Evolutionary conservation across 1,140 invertebrate genomes (phyloP).

Genomic region (Euura lappo): DNA sequence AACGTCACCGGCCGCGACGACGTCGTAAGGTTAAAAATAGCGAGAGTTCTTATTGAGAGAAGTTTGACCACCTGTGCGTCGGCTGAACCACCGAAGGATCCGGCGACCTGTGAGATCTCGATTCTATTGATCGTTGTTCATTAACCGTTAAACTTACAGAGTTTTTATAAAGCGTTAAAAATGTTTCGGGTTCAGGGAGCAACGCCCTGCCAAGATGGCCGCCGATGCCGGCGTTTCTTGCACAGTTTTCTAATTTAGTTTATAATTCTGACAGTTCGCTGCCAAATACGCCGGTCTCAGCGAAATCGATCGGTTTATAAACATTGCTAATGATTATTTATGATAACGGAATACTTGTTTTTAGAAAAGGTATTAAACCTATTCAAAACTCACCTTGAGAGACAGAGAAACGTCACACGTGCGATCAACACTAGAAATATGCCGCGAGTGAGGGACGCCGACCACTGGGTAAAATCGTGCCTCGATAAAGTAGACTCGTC

Average conservation of each 20-base stretch:
- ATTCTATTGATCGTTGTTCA: background rate
- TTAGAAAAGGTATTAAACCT: too few relatives aligned
- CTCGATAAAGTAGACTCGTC: constrained; percentile 52
- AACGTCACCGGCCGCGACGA: background rate
- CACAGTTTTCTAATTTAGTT: background rate
- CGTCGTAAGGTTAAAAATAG: constrained; percentile 1
- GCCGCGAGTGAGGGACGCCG: constrained; percentile 42
- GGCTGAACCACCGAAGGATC: background rate
- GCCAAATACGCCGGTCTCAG: constrained; percentile 17
- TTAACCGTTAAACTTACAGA: too few relatives aligned
- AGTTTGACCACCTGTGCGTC: background rate
- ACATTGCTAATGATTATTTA: background rate
- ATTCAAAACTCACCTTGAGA: constrained; percentile 31
- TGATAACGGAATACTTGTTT: too few relatives aligned
- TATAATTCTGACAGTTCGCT: constrained; percentile 27
- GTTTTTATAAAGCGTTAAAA: too few relatives aligned
- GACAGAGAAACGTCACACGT: constrained; percentile 29
- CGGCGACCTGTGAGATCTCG: background rate
- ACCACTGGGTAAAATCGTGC: constrained; percentile 49
- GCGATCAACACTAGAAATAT: constrained; percentile 29
- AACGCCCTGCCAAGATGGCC: constrained; percentile 31
- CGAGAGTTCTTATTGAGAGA: background rate
- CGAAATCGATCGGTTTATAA: background rate
- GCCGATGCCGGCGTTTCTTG: constrained; percentile 2
- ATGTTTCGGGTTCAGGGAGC: constrained; percentile 11